Percentiles rank a stretch among this genome's conserved stretches.
These are phyloP conservation scores for Bambusicola thoracicus DNA, from an alignment of 2,113 vertebrate species.

Conservation along the genomic window DNA sequence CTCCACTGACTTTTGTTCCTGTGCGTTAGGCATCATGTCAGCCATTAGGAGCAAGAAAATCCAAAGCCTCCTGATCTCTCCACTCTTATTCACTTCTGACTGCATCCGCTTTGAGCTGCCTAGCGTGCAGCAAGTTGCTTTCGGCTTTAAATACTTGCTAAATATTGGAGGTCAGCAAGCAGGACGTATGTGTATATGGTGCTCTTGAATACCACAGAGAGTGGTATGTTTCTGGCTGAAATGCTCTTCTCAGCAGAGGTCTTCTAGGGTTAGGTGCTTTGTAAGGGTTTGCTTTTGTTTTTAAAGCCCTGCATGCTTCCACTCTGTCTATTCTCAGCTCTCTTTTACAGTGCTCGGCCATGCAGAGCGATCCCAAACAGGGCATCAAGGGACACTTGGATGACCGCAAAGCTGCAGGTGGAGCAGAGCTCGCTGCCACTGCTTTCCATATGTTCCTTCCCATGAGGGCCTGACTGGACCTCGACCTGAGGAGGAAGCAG, in stretches of 20 bases:
- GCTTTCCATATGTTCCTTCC: constrained; percentile 37
- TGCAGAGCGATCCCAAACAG: not conserved
- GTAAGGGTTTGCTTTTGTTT: not conserved
- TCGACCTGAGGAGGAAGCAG: not conserved
- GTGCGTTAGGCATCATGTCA: not conserved
- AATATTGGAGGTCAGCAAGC: not conserved
- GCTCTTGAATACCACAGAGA: not conserved
- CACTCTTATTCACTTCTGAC: not conserved
- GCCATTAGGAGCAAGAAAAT: not conserved
- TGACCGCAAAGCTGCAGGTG: constrained; percentile 11
- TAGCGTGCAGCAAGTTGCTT: not conserved
- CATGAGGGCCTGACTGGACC: not conserved
- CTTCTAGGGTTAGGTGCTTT: not conserved
- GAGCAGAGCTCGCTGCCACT: not conserved
- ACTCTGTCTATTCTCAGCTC: not conserved
- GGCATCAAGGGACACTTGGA: not conserved
- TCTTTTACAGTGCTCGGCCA: not conserved
- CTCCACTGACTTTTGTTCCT: not conserved
- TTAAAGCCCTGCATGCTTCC: not conserved
- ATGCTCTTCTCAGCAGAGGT: not conserved
- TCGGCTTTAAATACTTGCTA: not conserved
- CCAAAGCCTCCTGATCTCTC: not conserved
- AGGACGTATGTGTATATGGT: not conserved
- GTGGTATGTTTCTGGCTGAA: not conserved
- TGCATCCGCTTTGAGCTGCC: not conserved